Evolutionary conservation across 30 jellyfish, hydroid and myxozoan genomes (phyloP), one percentile per base, ranked within the genome.

Genomic region (Haliclystus octoradiatus): DNA sequence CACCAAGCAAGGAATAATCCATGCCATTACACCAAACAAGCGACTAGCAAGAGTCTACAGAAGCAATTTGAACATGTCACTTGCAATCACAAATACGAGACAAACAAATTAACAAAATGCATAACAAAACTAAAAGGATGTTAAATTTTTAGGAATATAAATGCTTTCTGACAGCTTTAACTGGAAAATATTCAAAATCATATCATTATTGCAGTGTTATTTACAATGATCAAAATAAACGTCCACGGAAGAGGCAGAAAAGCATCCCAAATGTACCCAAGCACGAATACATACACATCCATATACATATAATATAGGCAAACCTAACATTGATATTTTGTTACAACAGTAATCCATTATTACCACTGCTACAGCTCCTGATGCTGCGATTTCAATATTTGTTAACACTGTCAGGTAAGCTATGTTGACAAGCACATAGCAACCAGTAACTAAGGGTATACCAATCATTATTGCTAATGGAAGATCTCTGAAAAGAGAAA

Each of bases 311-410:
- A 47, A n/a, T 12, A 47, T 47, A 12, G n/a, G 60, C 13, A n/a
- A 47, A 47, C n/a, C 15, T 12, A 47, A n/a, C 60, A 13, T 47
- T 47, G n/a, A 47, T 47, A 12, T 12, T 12, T 12, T 47, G 13
- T 47, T 47, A 47, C 13, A 9, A 57, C 15, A 7, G 24, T 13
- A 57, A 14, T 9, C 33, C 69, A 72, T 19, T 12, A 79, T 22
- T 63, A 73, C 84, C 50, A 73, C 84, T 9, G 81, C 84, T n/a
- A 73, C 84, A 31, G 84, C 84, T 2, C 31, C 26, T 50, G 84
- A 73, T 28, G 24, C 63, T 1, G 80, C 80, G 31, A 73, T 33
- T 24, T 61, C 68, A 22, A 19, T 66, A 9, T 49, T 27, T 19
- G 84, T 27, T 47, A 73, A 26, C 23, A 73, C 84, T 23, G 84